phyloP scores from a whole-genome alignment of 2,113 vertebrate species.

The Pleuronectes platessa region DNA sequence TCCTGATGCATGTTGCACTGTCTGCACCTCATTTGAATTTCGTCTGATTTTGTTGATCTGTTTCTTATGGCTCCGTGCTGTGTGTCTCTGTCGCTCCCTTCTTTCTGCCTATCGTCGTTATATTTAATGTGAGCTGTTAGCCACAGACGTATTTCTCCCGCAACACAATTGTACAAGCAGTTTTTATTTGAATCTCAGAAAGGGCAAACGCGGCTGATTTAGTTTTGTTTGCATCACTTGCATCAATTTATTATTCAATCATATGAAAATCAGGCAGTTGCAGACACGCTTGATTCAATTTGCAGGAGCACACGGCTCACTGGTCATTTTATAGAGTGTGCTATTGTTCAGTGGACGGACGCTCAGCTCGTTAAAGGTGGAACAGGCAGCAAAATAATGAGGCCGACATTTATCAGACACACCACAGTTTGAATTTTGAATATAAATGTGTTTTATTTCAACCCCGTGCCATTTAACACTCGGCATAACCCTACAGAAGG shows the following conservation, averaged over 20 bases:
- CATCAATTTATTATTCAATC: slow-evolving; percentile 58
- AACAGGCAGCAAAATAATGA: slow-evolving; percentile 44
- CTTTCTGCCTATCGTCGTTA: not conserved
- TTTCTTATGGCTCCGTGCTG: slow-evolving; percentile 21
- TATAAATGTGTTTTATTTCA: slow-evolving; percentile 1
- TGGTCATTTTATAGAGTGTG: slow-evolving; percentile 39
- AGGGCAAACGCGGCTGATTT: slow-evolving; percentile 44
- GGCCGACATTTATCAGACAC: slow-evolving; percentile 61
- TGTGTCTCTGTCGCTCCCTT: not conserved
- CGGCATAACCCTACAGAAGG: not conserved
- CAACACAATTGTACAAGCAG: not conserved
- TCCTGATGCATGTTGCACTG: slow-evolving; percentile 46
- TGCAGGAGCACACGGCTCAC: slow-evolving; percentile 30
- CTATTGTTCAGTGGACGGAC: slow-evolving; percentile 39
- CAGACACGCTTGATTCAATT: slow-evolving; percentile 64
- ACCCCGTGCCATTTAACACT: not conserved
- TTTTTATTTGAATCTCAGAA: slow-evolving; percentile 28
- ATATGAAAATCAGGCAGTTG: slow-evolving; percentile 48
- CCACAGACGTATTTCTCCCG: not conserved
- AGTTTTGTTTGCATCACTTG: slow-evolving; percentile 31
- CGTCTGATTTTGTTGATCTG: not conserved
- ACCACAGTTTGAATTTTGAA: slow-evolving; percentile 44
- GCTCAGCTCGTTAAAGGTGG: slow-evolving; percentile 54
- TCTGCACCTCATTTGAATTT: slow-evolving; percentile 49
- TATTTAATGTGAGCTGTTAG: not conserved